Evolutionary conservation across 2,113 vertebrate species (phyloP).

Genomic region (Mirza zaza): DNA sequence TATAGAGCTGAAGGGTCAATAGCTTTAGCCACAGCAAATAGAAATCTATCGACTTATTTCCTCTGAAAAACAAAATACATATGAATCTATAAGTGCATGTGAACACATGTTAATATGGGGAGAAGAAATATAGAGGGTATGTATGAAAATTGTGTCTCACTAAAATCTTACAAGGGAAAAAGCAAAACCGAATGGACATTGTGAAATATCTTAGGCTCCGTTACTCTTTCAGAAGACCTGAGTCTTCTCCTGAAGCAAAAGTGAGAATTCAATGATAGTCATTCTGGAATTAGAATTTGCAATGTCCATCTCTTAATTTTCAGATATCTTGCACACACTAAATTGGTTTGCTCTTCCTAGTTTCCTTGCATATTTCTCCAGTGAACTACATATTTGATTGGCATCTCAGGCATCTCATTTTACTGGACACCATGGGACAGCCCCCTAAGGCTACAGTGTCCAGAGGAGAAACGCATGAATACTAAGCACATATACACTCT

Average conservation of each 20-base stretch:
- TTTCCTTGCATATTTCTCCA: neutral
- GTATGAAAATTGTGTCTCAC: neutral
- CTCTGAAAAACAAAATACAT: neutral
- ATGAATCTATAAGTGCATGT: neutral
- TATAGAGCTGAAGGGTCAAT: neutral
- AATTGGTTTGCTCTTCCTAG: neutral
- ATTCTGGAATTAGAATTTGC: neutral
- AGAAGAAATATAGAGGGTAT: neutral
- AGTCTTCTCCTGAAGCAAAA: neutral
- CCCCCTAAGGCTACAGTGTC: neutral
- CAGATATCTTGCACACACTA: neutral
- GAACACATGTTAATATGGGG: neutral
- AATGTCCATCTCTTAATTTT: neutral
- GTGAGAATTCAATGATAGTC: neutral
- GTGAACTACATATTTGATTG: neutral
- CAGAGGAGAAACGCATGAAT: neutral
- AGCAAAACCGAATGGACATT: neutral
- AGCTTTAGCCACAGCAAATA: neutral
- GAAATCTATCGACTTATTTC: neutral
- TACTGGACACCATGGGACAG: neutral
- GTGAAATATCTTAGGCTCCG: neutral
- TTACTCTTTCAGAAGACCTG: neutral
- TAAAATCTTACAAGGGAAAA: neutral
- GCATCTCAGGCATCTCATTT: neutral
- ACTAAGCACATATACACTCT: neutral